Percentiles rank a stretch among this genome's conserved stretches.
phyloP scores from a whole-genome alignment of 2,113 vertebrate species.

The Merops nubicus region DNA sequence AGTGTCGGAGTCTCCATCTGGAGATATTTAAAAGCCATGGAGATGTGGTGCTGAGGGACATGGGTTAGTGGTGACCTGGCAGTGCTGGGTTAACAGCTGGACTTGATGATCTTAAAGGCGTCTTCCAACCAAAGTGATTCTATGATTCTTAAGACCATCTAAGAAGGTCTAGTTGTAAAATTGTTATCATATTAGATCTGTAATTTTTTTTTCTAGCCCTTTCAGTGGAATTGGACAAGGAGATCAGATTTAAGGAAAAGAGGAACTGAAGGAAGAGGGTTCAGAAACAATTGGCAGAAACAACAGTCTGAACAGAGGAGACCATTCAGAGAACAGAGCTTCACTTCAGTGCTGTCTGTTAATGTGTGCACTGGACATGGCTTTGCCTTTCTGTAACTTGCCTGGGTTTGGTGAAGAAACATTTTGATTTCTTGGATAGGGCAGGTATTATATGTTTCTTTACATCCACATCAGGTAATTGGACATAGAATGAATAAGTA shows the following conservation, averaged over 20 bases:
- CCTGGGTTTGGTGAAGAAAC: background rate
- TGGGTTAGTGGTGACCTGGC: too few species aligned
- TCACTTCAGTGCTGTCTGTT: background rate
- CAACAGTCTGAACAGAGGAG: background rate
- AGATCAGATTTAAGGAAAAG: background rate
- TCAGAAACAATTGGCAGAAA: background rate
- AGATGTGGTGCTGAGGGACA: too few species aligned
- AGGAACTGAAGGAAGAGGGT: background rate
- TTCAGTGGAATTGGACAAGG: background rate
- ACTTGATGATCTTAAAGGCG: too few species aligned
- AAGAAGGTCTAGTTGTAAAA: background rate
- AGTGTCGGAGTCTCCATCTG: too few species aligned
- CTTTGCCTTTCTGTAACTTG: background rate
- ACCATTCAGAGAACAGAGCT: background rate
- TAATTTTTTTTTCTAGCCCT: background rate
- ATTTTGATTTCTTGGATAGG: background rate
- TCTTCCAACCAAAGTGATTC: too few species aligned
- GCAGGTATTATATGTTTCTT: background rate
- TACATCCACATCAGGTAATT: background rate
- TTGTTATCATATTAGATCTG: background rate
- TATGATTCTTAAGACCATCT: background rate
- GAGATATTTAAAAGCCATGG: too few species aligned
- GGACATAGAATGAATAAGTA: background rate
- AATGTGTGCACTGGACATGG: background rate
- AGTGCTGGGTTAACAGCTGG: too few species aligned